phyloP scores from a whole-genome alignment of 2,888 invertebrate genomes.

The Dynastes tityus region DNA sequence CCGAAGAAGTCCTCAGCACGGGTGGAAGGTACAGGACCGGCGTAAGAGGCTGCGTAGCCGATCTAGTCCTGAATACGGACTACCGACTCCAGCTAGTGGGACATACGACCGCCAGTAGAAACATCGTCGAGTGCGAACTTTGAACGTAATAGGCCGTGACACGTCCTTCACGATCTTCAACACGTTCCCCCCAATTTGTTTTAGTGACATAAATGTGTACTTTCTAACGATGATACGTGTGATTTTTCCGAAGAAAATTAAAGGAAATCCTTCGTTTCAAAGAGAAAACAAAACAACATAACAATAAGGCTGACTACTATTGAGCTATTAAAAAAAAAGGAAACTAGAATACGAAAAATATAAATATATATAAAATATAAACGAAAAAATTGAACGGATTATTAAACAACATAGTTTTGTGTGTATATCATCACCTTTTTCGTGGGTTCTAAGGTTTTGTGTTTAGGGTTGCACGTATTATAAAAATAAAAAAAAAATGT shows the following conservation, averaged over 20 bases:
- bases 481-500: constrained; percentile 58
- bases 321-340: constrained; percentile 57
- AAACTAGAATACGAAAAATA: constrained; percentile 57
- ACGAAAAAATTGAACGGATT: too few relatives aligned
- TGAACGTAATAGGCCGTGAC: constrained; percentile 38
- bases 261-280: background rate
- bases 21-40: constrained; percentile 73
- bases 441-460: constrained; percentile 64
- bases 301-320: constrained; percentile 66
- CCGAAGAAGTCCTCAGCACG: constrained; percentile 65
- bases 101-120: constrained; percentile 72
- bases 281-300: constrained; percentile 34
- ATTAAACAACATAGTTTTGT: constrained; percentile 57
- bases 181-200: background rate
- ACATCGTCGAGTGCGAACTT: constrained; percentile 68
- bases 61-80: constrained; percentile 76
- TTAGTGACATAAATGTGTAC: constrained; percentile 57
- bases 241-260: constrained; percentile 57
- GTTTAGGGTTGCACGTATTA: constrained; percentile 61
- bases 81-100: constrained; percentile 72
- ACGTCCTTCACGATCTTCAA: background rate
- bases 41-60: constrained; percentile 77
- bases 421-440: constrained; percentile 59
- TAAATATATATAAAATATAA: constrained; percentile 49
- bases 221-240: constrained; percentile 60